phyloP scores from a whole-genome alignment of 2,113 vertebrate species.

The Syngnathus scovelli region DNA sequence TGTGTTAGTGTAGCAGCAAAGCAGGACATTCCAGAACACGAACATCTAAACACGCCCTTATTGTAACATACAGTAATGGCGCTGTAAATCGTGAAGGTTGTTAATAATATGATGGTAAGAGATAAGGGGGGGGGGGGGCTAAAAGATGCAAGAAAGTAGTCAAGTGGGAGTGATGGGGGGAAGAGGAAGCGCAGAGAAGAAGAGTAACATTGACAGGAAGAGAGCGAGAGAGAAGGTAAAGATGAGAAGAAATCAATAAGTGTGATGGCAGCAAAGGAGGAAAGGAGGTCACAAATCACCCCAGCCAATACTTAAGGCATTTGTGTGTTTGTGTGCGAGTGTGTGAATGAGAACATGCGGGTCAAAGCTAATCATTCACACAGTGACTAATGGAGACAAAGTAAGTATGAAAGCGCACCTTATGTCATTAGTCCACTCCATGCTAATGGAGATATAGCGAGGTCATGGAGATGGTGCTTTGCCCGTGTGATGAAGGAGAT shows the following conservation, averaged over 20 bases:
- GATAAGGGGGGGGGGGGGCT: neutral
- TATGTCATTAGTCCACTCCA: constrained; percentile 51
- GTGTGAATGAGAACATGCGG: constrained; percentile 45
- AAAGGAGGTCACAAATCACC: constrained; percentile 65
- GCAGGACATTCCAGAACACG: constrained; percentile 30
- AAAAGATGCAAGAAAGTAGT: constrained; percentile 11
- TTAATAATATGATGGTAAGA: constrained; percentile 34
- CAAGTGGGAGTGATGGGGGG: constrained; percentile 23
- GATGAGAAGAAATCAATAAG: constrained; percentile 62
- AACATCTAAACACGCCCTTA: neutral
- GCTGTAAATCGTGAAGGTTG: constrained; percentile 21
- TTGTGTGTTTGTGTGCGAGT: constrained; percentile 45
- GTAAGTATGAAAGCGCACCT: constrained; percentile 53
- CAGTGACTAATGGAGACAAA: constrained; percentile 65
- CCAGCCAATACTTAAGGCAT: constrained; percentile 44
- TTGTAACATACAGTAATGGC: constrained; percentile 20
- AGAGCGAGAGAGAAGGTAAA: constrained; percentile 39
- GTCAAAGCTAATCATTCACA: constrained; percentile 59
- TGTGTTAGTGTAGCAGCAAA: constrained; percentile 25
- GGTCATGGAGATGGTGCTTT: constrained; percentile 6
- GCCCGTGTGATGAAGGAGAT: neutral
- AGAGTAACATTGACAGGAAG: constrained; percentile 39
- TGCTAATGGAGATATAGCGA: constrained; percentile 57
- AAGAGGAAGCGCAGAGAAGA: constrained; percentile 14
- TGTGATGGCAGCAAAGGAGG: constrained; percentile 62